Conservation (phyloP, 2,797 vertebrate genomes). For the Premnoplex brunnescens region DNA sequence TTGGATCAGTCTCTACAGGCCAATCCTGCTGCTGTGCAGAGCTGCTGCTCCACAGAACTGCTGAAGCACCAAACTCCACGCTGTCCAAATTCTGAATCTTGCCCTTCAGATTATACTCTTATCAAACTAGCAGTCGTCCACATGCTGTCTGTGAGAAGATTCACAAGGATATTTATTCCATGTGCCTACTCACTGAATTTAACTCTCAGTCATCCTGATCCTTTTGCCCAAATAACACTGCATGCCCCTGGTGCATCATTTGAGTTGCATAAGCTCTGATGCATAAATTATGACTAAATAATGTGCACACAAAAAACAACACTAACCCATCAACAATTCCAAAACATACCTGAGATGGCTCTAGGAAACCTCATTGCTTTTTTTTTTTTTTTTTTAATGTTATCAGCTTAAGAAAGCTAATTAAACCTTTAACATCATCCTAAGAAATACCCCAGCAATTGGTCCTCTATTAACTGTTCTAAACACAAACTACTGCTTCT, state of each 20-base stretch:
- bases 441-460: neutral
- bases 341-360: neutral
- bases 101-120: neutral
- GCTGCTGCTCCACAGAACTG: neutral
- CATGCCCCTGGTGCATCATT: neutral
- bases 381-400: neutral
- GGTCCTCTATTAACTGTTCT: neutral
- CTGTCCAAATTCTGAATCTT: neutral
- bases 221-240: neutral
- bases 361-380: neutral
- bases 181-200: neutral
- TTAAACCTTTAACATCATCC: neutral
- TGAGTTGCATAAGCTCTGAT: neutral
- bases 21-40: neutral
- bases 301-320: neutral
- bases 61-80: neutral
- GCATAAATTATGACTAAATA: neutral
- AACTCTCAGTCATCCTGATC: neutral
- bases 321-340: neutral
- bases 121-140: neutral
- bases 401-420: neutral
- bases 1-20: neutral
- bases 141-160: neutral
- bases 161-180: neutral
- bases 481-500: neutral